Base-by-base conservation (phyloP, 2,113 vertebrate species). In the Pontoporia blainvillei region DNA sequence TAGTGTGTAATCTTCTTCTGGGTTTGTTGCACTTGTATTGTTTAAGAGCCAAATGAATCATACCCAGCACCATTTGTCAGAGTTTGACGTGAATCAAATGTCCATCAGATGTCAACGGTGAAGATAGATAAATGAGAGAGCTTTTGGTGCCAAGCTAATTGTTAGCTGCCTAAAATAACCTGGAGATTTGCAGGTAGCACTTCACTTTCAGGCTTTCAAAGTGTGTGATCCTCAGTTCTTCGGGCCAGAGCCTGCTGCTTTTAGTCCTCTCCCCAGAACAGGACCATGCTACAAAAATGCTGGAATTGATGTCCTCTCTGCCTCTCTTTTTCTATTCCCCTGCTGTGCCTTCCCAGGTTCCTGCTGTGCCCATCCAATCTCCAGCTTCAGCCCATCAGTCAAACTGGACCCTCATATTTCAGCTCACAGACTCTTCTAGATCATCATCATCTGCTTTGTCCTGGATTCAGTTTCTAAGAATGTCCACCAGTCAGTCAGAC, bases 21-120 rank as follows among this genome's bases (percentile, higher is more conserved):
- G 41, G 15, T 75, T 75, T 75, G 27, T 23, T 91, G 27, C 21
- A 41, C 5, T 54, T 71, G 12, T 67, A 54, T 84, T 78, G 29
- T 72, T 93, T 52, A 72, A 79, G 25, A 91, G 81, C n/a, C 61
- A 89, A 81, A 85, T 46, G 95, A 82, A 54, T 89, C 61, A 91
- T 27, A 61, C 17, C 17, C 6, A 72, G n/a, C 67, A 93, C 49
- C 49, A 73, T 61, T 11, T 61, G 59, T 27, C 59, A 61, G 59
- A 85, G 44, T 71, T 91, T 59, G 39, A n/a, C 86, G 21, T 61
- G 72, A 88, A 62, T 85, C 57, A n/a, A 93, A 75, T 20, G 54
- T 89, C 67, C 54, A 82, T 81, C 72, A 54, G 78, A 67, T 72
- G 44, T 61, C 86, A 54, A 6, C 59, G 13, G 34, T 31, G 25